Conservation (phyloP, 1,140 invertebrate genomes). For the Heliconius hewitsoni region DNA sequence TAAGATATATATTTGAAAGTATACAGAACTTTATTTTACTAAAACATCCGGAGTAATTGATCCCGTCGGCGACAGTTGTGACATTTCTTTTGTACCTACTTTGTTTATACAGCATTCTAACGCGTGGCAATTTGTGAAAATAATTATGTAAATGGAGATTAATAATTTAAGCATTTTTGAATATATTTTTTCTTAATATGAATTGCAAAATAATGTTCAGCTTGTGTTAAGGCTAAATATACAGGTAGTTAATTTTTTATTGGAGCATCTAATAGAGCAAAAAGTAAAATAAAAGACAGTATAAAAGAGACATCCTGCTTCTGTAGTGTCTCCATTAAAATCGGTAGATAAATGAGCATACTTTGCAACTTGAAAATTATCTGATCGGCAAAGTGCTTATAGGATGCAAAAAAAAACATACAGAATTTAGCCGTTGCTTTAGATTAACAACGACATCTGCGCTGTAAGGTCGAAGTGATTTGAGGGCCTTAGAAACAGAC, state of each 20-base stretch:
- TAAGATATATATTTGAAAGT: conserved; percentile 21
- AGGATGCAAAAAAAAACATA: conserved; percentile 56
- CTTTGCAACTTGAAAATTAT: conserved; percentile 66
- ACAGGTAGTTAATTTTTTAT: background rate
- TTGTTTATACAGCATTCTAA: conserved; percentile 58
- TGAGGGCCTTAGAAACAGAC: conserved; percentile 12
- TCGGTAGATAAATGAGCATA: conserved; percentile 60
- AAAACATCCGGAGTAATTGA: conserved; percentile 57
- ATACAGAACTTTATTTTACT: conserved; percentile 49
- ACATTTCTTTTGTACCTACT: conserved; percentile 54
- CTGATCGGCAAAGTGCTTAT: conserved; percentile 58
- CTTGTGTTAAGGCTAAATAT: background rate
- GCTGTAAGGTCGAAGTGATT: conserved; percentile 44
- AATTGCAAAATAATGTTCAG: background rate
- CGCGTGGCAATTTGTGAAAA: conserved; percentile 71
- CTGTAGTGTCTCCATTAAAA: conserved; percentile 54
- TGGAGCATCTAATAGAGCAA: background rate
- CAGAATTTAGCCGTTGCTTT: conserved; percentile 51
- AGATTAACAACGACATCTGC: conserved; percentile 58
- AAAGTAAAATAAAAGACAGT: conserved; percentile 15
- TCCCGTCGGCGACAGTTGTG: conserved; percentile 61
- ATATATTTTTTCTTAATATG: background rate
- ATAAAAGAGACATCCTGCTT: conserved; percentile 34
- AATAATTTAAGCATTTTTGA: background rate
- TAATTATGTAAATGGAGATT: conserved; percentile 42